These are phyloP conservation scores for Hirudo medicinalis DNA, from an alignment of 1,140 invertebrate genomes.

Conservation along the genomic window DNA sequence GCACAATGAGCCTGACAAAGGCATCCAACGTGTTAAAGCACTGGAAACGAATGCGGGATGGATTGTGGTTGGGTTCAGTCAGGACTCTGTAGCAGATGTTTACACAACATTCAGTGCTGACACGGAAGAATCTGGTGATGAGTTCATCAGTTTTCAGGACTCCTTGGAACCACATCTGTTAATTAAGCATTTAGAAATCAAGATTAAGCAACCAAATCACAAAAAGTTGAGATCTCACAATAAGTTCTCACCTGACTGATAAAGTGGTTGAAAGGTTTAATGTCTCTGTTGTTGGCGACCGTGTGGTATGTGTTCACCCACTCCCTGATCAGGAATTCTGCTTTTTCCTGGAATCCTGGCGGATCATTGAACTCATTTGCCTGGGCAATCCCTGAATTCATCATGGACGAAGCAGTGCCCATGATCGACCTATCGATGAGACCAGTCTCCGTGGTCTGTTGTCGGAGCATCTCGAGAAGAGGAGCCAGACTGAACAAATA, in stretches of 20 bases:
- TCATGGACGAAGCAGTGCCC: constrained; percentile 58
- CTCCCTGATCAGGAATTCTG: constrained; percentile 78
- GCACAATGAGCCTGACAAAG: constrained; percentile 79
- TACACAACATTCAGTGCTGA: constrained; percentile 90
- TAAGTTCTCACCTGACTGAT: constrained; percentile 54
- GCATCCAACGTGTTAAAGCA: constrained; percentile 91
- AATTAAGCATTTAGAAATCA: constrained; percentile 14
- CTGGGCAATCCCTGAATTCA: constrained; percentile 75
- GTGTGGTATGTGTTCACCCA: constrained; percentile 85
- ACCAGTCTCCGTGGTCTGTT: constrained; percentile 28
- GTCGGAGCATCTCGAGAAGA: constrained; percentile 32
- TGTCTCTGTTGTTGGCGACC: constrained; percentile 63
- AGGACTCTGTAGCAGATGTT: constrained; percentile 76
- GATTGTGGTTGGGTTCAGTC: constrained; percentile 42
- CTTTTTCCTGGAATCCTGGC: constrained; percentile 82
- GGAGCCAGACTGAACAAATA: constrained; percentile 35
- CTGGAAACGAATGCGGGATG: constrained; percentile 61
- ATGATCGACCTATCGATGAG: constrained; percentile 29
- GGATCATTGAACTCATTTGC: constrained; percentile 83
- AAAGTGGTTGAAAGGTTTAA: constrained; percentile 85
- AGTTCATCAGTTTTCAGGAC: constrained; percentile 93
- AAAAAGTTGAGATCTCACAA: not conserved
- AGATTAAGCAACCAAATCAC: too few species aligned
- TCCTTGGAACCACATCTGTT: constrained; percentile 85
- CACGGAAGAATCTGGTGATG: constrained; percentile 88